phyloP scores from a whole-genome alignment of 2,113 vertebrate species.

The Ascaphus truei region DNA sequence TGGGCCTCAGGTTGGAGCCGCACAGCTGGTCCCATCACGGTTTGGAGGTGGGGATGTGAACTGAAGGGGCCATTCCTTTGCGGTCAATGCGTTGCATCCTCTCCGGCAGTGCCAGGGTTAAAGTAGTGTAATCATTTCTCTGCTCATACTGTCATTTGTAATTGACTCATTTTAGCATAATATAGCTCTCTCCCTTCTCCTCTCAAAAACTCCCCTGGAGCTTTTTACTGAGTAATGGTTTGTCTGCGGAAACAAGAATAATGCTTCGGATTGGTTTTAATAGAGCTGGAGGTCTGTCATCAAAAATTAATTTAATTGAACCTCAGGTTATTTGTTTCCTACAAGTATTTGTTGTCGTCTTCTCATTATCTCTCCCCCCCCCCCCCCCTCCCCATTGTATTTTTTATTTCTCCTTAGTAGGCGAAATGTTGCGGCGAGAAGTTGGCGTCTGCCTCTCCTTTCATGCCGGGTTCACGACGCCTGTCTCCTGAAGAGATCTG shows the following conservation, averaged over 20 bases:
- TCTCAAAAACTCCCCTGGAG: background rate
- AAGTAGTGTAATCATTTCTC: conserved; percentile 18
- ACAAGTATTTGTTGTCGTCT: background rate
- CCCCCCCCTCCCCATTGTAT: background rate
- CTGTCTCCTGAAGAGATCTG: conserved; percentile 21
- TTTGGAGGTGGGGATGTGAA: too few relatives aligned
- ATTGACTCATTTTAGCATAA: conserved; percentile 23
- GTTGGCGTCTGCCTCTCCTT: conserved; percentile 25
- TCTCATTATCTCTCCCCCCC: conserved; percentile 7
- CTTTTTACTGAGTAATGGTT: conserved; percentile 22
- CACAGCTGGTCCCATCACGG: too few relatives aligned
- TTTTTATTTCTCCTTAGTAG: conserved; percentile 37
- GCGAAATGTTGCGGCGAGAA: conserved; percentile 36
- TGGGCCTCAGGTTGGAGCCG: too few relatives aligned
- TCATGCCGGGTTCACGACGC: conserved; percentile 18
- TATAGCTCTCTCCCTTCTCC: background rate
- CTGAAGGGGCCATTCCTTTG: too few relatives aligned
- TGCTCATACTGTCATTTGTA: conserved; percentile 24
- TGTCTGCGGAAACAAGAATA: conserved; percentile 23
- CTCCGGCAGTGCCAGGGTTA: background rate
- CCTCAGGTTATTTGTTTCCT: conserved; percentile 27
- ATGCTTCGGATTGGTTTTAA: conserved; percentile 11
- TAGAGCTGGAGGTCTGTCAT: background rate
- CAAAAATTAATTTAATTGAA: conserved; percentile 25
- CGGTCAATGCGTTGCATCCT: background rate